Evolutionary conservation across 2,888 invertebrate genomes (phyloP), one percentile per base, ranked within the genome.

Genomic region (Drosophila planitibia): DNA sequence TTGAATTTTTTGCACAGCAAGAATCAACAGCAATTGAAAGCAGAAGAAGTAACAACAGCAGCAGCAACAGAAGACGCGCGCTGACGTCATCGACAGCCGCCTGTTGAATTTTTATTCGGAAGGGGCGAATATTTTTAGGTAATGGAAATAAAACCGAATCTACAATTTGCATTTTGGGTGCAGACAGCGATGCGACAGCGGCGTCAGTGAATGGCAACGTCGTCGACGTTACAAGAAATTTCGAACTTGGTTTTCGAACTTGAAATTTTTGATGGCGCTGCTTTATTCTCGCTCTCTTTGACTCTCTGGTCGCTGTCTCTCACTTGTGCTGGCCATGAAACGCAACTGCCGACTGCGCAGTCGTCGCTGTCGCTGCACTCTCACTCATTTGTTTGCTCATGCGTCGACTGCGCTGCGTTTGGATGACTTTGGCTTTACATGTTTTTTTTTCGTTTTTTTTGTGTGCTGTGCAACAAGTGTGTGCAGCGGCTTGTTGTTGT

Each of bases 391-490:
- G 66, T 70, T 77, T 80, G 79, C 74, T 80, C 66, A 74, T 70
- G 77, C 74, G 74, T 73, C 70, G 77, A 68, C 74, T 47, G 67
- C 74, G 69, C 67, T 41, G 70, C 64, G 62, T 63, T 66, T n/a
- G 37, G 44, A 37, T 58, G 14, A 35, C 57, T 63, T 73, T 58
- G 19, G 35, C 47, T 63, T 73, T 64, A 59, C 53, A 68, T 65
- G 62, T 52, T 28, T 33, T 35, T 47, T 16, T 19, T 69, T 54
- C 22, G 16, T 35, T 28, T 33, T 35, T 69, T 54, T 32, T 33
- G 53, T 39, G 57, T 55, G 65, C 74, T 67, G 76, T 76, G 85
- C 89, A 90, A 88, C 88, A 89, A 90, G 85, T 90, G 82, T 91
- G 82, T 87, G 76, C 67, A 70, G 57, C 60, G 63, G 47, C 57